Evolutionary conservation across 2,888 invertebrate species (phyloP).

Genomic region (Heterodera filipjevi): DNA sequence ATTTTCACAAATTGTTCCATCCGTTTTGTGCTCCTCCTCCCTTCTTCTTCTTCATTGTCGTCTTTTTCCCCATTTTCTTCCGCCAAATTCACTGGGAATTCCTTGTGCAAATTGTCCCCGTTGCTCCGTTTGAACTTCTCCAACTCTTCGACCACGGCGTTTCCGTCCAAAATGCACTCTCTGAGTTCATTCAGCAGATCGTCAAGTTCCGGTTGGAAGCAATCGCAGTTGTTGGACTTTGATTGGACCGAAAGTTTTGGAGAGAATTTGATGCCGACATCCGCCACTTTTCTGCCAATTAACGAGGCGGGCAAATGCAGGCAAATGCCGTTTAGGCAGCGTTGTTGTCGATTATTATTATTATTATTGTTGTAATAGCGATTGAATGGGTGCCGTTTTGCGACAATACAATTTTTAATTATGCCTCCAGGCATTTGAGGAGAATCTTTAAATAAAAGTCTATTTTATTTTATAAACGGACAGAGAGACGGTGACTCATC

Average conservation of each 20-base stretch:
- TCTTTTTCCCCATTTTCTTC: not conserved
- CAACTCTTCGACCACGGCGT: not conserved
- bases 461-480: too few species aligned
- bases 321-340: not conserved
- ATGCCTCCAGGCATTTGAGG: not conserved
- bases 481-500: not conserved
- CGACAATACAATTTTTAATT: not conserved
- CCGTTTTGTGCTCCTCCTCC: not conserved
- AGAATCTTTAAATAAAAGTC: too few species aligned
- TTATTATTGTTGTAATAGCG: too few species aligned
- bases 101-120: slow-evolving; percentile 9
- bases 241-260: not conserved
- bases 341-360: not conserved
- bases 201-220: not conserved
- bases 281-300: not conserved
- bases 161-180: slow-evolving; percentile 6
- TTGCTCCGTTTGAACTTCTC: slow-evolving; percentile 6
- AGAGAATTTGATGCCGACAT: not conserved
- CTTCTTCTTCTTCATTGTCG: not conserved
- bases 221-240: not conserved
- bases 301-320: not conserved
- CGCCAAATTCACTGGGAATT: slow-evolving; percentile 8
- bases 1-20: slow-evolving; percentile 15
- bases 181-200: not conserved
- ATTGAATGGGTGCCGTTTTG: not conserved